Evolutionary conservation across 2,113 vertebrate genomes (phyloP).

Genomic region (Callospermophilus lateralis): DNA sequence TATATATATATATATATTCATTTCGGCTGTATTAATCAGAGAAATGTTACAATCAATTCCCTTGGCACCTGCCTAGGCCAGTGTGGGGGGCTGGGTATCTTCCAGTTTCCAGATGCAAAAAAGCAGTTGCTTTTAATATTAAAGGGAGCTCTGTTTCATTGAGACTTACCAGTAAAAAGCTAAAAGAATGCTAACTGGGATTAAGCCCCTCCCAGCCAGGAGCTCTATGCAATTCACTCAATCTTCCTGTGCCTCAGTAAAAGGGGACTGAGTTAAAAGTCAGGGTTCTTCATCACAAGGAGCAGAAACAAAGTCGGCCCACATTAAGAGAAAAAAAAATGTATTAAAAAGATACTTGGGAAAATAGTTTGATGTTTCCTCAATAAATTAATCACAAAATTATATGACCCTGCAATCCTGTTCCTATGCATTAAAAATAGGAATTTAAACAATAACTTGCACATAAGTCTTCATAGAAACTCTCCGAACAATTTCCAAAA

Average conservation of each 20-base stretch:
- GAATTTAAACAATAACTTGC: not conserved
- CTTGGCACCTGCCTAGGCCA: not conserved
- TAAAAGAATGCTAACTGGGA: too few species aligned
- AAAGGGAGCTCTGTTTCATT: not conserved
- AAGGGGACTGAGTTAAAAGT: not conserved
- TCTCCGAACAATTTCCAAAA: not conserved
- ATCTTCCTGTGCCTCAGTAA: not conserved
- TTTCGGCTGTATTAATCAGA: not conserved
- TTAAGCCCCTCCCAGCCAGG: not conserved
- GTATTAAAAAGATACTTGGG: not conserved
- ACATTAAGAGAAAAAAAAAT: not conserved
- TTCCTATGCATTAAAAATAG: not conserved
- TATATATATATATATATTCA: not conserved
- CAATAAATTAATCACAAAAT: not conserved
- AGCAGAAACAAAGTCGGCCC: not conserved
- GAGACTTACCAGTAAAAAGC: not conserved
- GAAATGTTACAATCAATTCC: not conserved
- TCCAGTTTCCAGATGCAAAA: not conserved
- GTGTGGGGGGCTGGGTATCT: not conserved
- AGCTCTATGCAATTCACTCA: not conserved
- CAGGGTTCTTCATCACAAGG: not conserved
- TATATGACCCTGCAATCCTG: not conserved
- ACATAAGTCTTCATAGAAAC: not conserved
- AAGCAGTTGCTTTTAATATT: not conserved
- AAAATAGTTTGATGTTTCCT: not conserved